Evolutionary conservation across 1,140 invertebrate genomes (phyloP).

Genomic region (Whitmania pigra): DNA sequence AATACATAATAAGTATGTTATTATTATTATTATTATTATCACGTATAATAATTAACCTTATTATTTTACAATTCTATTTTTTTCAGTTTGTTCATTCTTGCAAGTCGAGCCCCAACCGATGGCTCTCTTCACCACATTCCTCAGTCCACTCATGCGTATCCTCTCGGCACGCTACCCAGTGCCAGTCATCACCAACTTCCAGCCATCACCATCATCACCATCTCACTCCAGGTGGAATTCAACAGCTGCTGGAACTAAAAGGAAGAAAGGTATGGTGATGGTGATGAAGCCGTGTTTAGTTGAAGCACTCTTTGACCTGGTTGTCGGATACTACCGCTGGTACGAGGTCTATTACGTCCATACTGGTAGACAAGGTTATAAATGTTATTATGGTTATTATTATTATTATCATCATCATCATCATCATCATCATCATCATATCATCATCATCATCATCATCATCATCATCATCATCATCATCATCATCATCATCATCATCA

Average conservation of each 20-base stretch:
- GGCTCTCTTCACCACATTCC: too few species aligned
- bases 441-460: conserved; percentile 12
- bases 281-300: neutral
- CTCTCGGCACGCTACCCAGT: too few species aligned
- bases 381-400: neutral
- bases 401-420: conserved; percentile 8
- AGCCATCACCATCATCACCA: too few species aligned
- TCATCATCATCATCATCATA: conserved; percentile 14
- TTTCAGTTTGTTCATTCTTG: too few species aligned
- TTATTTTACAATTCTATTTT: too few species aligned
- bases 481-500: conserved; percentile 8
- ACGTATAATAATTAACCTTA: too few species aligned
- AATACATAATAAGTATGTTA: too few species aligned
- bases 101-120: too few species aligned
- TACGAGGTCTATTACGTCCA: neutral
- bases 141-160: too few species aligned
- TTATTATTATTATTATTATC: too few species aligned
- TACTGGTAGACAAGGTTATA: neutral
- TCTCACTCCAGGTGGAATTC: too few species aligned
- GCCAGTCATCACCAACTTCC: too few species aligned
- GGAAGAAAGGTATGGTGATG: neutral
- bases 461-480: conserved; percentile 7
- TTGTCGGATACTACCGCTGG: neutral
- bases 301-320: neutral
- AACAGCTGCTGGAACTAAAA: neutral